Evolutionary conservation across 2,113 vertebrate species (phyloP).

Genomic region (cattle (Bos taurus)): DNA sequence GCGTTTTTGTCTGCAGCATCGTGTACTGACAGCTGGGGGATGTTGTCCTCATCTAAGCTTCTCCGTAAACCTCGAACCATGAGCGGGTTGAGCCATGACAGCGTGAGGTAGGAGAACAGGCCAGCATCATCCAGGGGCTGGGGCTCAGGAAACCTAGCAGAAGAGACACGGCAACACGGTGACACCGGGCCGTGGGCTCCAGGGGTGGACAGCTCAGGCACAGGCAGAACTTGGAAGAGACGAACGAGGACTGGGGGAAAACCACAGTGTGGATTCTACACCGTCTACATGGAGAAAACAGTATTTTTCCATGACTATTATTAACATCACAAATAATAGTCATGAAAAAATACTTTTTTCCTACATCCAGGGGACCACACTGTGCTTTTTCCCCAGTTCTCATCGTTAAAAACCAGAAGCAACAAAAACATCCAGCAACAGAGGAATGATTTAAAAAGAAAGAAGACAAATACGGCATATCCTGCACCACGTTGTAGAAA

Average conservation of each 20-base stretch:
- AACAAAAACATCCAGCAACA: background rate
- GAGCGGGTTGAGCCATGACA: constrained; percentile 14
- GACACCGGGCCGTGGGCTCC: fast-evolving
- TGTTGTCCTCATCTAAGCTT: background rate
- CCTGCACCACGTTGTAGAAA: background rate
- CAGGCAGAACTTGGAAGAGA: background rate
- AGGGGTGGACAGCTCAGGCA: background rate
- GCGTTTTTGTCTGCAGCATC: background rate
- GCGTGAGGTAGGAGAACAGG: constrained; percentile 15
- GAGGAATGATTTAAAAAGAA: background rate
- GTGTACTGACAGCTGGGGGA: background rate
- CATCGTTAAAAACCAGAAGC: background rate
- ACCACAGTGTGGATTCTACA: background rate
- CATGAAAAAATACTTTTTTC: background rate
- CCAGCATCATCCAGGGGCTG: constrained; percentile 18
- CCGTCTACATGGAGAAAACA: too few species aligned
- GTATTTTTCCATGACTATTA: background rate
- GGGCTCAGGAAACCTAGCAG: background rate
- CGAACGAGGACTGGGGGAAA: too few species aligned
- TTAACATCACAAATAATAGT: background rate
- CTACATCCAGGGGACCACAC: background rate
- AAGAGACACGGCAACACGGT: background rate
- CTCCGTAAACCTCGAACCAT: background rate
- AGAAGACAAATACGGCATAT: background rate
- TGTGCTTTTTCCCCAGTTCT: background rate